Evolutionary conservation across 2,113 vertebrate genomes (phyloP).

Genomic region (Phocoena sinus): DNA sequence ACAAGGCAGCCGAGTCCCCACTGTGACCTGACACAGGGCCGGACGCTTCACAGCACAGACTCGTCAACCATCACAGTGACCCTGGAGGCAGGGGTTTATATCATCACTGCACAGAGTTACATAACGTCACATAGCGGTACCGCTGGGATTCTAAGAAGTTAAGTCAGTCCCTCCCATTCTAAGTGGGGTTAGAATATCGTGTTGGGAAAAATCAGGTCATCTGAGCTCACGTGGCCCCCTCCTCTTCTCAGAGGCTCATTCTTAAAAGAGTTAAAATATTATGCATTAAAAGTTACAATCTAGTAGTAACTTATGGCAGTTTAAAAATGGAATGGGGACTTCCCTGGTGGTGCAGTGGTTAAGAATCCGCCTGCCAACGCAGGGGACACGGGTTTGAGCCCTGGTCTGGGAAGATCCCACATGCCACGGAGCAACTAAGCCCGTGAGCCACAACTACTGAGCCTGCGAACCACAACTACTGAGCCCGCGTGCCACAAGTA

Average conservation of each 20-base stretch:
- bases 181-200: conserved; percentile 4
- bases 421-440: no score
- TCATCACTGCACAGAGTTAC: not conserved
- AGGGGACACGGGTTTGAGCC: no score
- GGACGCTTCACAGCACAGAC: not conserved
- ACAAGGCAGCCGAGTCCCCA: not conserved
- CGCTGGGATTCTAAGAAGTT: conserved; percentile 1
- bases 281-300: not conserved
- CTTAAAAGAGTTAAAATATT: not conserved
- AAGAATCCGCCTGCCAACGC: no score
- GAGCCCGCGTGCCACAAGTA: no score
- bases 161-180: not conserved
- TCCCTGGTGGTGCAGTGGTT: no score
- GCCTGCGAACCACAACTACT: no score
- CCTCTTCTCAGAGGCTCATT: not conserved
- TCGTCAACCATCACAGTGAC: not conserved
- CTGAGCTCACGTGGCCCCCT: conserved; percentile 8
- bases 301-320: not conserved
- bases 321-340: not conserved
- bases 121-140: not conserved
- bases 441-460: no score
- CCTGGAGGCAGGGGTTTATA: not conserved
- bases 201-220: conserved; percentile 37
- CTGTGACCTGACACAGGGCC: not conserved
- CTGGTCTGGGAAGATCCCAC: no score